Base-by-base conservation (phyloP, 2,113 vertebrate genomes). In the Ptilonorhynchus violaceus region DNA sequence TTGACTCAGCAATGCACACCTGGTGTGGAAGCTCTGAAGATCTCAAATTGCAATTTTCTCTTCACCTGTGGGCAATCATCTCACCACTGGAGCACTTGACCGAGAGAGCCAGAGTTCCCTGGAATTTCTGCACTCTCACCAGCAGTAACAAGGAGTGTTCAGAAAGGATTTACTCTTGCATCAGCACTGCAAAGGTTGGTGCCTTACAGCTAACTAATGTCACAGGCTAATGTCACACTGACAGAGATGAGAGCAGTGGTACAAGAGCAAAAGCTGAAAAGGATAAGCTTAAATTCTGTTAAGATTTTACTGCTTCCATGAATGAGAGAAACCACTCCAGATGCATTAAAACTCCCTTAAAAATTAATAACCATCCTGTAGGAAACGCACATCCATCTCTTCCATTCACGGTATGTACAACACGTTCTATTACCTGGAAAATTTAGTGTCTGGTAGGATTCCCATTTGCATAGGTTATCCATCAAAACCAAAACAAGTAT, bases 1-100 rank as follows among this genome's bases (percentile, higher is more conserved):
- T 46, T 88, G 87, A 78, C 52, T 75, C 68, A 86, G 86, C 86
- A 91, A 81, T 10, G 89, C 42, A 58, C 93, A 96, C 79, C 86
- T 96, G 94, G 58, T 49, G 46, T 76, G 46, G 88, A 88, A 89
- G 58, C 41, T 83, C 21, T 68, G 76, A 94, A 84, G 59, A 78
- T 44, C 70, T 93, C 76, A 80, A 59, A 95, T 2, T 35, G 44
- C 63, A 74, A 63, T 92, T 59, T 85, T 78, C 63, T 77, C 21
- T 44, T 60, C 52, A 76, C 80, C 83, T 80, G 73, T 5, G 0
- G 58, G 92, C 69, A 56, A 64, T 79, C 87, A 82, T 37, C 44
- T 89, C 78, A 59, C 23, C 56, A 16, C 1, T 82, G 44, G 62
- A 82, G 81, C 78, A 93, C 12, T 30, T 47, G 89, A 92, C 67